Evolutionary conservation across 2,797 vertebrate species (phyloP), one percentile per base, ranked within the genome.

Genomic region (Chaetophractus vellerosus): DNA sequence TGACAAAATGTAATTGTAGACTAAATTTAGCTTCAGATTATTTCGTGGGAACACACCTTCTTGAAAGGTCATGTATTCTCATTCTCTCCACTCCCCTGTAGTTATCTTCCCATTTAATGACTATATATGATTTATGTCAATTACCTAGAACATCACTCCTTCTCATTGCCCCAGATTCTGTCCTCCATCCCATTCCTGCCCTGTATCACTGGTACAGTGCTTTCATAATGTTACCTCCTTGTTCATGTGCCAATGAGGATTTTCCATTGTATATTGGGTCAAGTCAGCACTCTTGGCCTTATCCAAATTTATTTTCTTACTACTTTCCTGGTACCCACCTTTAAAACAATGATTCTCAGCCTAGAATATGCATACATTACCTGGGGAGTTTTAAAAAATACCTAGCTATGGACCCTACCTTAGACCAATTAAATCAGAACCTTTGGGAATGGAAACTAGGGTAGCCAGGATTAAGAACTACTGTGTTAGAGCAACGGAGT

Each of bases 401-500:
- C 11, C 84, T 18, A 12, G 84, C 41, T 48, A 33, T 81, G 41
- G 24, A 23, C 23, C 11, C 75, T 64, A 36, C 38, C 69, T 82
- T 57, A 85, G 50, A 31, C 57, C 36, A 79, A 16, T 82, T 93
- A 88, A 88, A 78, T 63, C 57, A 87, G 74, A 72, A 38, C 84
- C 38, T 74, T 48, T 87, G 76, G 85, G 87, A 88, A 76, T 66
- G 36, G 45, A 87, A 94, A 50, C 45, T 5, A 61, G 9, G 11
- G 24, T 8, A 48, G 48, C 38, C 28, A 41, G 68, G 38, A 41
- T 36, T 41, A 15, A n/a, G 15, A 91, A 76, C 45, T n/a, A 66
- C 12, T 6, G 23, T 66, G 79, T 90, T 52, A 72, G 41, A 81
- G 41, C 64, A 94, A 38, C 12, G 14, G 28, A 28, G 41, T 74